Percentiles rank a stretch among this genome's conserved stretches.
These are phyloP conservation scores for Schizopygopsis malacanthus DNA, from an alignment of 2,797 vertebrate genomes.

Conservation along the genomic window DNA sequence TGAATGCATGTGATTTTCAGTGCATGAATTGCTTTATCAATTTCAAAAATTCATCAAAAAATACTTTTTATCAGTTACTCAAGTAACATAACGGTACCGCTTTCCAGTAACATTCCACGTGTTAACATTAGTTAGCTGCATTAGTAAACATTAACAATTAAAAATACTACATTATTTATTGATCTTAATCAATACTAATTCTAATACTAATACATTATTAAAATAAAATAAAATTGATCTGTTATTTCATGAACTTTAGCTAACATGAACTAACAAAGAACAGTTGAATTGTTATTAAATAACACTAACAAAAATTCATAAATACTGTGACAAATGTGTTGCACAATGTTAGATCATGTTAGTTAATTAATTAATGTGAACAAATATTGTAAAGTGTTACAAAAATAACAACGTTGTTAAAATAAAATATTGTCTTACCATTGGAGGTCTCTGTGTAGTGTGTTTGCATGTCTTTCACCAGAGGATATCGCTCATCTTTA, in stretches of 20 bases:
- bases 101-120: neutral
- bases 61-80: no score
- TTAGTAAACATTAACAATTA: neutral
- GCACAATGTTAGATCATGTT: no score
- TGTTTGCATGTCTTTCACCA: conserved; percentile 42
- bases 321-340: neutral
- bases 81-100: no score
- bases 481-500: neutral
- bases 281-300: neutral
- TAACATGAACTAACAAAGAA: neutral
- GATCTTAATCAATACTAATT: neutral
- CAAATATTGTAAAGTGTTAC: no score
- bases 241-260: neutral
- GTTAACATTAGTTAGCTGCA: neutral
- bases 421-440: conserved; percentile 39
- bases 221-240: neutral
- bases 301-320: neutral
- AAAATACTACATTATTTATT: neutral
- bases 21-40: neutral
- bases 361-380: neutral
- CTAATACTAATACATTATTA: neutral
- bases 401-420: neutral
- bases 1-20: conserved; percentile 32
- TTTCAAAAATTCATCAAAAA: no score
- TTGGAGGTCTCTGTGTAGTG: neutral